phyloP scores from a whole-genome alignment of 2,888 invertebrate species.

The Brenthis daphne region DNA sequence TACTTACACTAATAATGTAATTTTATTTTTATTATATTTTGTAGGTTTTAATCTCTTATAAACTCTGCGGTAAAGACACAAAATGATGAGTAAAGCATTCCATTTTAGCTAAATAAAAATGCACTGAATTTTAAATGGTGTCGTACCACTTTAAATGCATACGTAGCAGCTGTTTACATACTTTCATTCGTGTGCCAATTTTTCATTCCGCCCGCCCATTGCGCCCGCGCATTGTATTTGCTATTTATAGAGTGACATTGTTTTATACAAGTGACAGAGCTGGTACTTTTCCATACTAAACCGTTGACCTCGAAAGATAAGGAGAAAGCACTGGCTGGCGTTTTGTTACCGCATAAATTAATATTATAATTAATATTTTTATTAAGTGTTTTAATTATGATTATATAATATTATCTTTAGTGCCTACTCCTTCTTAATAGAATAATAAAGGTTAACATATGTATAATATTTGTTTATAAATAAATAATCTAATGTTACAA shows the following conservation, averaged over 20 bases:
- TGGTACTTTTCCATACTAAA: constrained; percentile 73
- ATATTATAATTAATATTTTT: neutral
- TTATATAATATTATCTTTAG: constrained; percentile 1
- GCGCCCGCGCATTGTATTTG: constrained; percentile 54
- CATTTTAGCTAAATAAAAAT: neutral
- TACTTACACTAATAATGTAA: too few species aligned
- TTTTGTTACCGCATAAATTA: constrained; percentile 18
- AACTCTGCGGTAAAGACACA: too few species aligned
- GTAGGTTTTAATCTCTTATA: too few species aligned
- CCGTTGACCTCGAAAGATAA: constrained; percentile 61
- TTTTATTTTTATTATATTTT: too few species aligned
- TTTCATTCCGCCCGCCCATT: constrained; percentile 50
- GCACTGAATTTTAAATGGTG: constrained; percentile 12
- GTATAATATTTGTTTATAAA: too few species aligned
- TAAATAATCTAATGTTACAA: too few species aligned
- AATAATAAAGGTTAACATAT: neutral
- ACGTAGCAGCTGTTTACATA: constrained; percentile 36
- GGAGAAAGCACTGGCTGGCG: constrained; percentile 26
- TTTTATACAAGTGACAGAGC: constrained; percentile 66
- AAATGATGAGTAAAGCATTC: neutral
- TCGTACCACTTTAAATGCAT: constrained; percentile 31
- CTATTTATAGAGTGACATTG: constrained; percentile 74
- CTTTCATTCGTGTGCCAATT: constrained; percentile 62
- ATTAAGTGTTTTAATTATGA: constrained; percentile 1
- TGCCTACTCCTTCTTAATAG: neutral